Base-by-base conservation (phyloP, 2,113 vertebrate species). In the Thalassarche chlororhynchos region DNA sequence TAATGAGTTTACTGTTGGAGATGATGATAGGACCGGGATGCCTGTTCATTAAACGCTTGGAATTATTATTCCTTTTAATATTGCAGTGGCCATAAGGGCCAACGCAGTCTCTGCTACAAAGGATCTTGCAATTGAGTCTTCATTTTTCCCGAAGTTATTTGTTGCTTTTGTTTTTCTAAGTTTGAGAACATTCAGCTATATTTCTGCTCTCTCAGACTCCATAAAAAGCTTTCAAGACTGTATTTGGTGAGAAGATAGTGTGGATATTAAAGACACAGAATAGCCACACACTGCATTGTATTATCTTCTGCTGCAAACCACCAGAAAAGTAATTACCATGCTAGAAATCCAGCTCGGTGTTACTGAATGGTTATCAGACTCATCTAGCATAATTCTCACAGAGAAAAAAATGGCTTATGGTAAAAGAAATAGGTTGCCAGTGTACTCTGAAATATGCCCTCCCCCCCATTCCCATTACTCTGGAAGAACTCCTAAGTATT, bases 1-100 rank as follows among this genome's bases (percentile, higher is more conserved):
- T 93, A 93, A 93, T 80, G 91, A 90, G 58, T 97, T 95, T 91
- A 83, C 58, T 88, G 69, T 72, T 85, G 24, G 77, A 93, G 94
- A 90, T 92, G 61, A 94, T 87, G 81, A 93, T 85, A 96, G 70
- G 49, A 72, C 58, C 83, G 92, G 87, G 78, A 94, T 91, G 62
- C 23, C 6, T 2, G 54, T 79, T 93, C 74, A 89, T 89, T 91
- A 97, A 91, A 89, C 1, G 0, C 26, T 71, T 83, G 62, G n/a
- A 89, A 85, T 93, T 93, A 95, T 84, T 93, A 75, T 90, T 93
- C 68, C 17, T 89, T 72, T 84, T 93, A 91, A 84, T 85, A 84
- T 66, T 69, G 15, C 46, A 74, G 42, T 84, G 61, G 38, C 61
- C 68, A 83, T 87, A 89, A 91, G 79, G 52, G 16, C 46, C 78